A percentile compares a stretch with the other conserved stretches of the same genome.
These are phyloP conservation scores for Sturnira hondurensis DNA, from an alignment of 2,113 vertebrate species.

Conservation along the genomic window DNA sequence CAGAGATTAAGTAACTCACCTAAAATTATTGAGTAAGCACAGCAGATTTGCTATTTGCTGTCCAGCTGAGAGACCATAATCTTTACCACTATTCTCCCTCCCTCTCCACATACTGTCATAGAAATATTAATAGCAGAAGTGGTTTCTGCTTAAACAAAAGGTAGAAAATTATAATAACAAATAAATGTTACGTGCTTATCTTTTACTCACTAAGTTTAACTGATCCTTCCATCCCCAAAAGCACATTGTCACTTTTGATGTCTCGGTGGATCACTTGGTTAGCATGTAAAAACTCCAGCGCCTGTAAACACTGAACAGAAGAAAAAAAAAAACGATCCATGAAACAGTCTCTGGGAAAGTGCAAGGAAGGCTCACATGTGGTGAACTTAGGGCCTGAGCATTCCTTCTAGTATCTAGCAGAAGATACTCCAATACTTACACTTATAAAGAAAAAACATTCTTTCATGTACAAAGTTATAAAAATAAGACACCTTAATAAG, in stretches of 20 bases:
- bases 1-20: not conserved
- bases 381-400: not conserved
- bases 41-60: not conserved
- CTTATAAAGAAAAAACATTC: constrained; percentile 11
- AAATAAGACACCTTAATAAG: not conserved
- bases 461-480: not conserved
- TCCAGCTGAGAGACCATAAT: not conserved
- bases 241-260: constrained; percentile 99
- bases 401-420: constrained; percentile 52
- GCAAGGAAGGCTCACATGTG: not conserved
- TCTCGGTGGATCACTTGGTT: constrained; percentile 99
- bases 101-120: not conserved
- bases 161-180: not conserved
- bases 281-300: constrained; percentile 95
- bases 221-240: constrained; percentile 98
- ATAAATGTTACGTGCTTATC: not conserved
- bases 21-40: constrained; percentile 9
- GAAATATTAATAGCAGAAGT: not conserved
- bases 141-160: not conserved
- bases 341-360: not conserved
- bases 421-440: constrained; percentile 59
- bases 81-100: not conserved
- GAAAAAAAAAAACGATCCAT: constrained; percentile 19
- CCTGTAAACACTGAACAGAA: constrained; percentile 93
- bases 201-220: constrained; percentile 96